Conservation (phyloP, 2,888 invertebrate genomes). For the Branchipolynoe longqiensis region DNA sequence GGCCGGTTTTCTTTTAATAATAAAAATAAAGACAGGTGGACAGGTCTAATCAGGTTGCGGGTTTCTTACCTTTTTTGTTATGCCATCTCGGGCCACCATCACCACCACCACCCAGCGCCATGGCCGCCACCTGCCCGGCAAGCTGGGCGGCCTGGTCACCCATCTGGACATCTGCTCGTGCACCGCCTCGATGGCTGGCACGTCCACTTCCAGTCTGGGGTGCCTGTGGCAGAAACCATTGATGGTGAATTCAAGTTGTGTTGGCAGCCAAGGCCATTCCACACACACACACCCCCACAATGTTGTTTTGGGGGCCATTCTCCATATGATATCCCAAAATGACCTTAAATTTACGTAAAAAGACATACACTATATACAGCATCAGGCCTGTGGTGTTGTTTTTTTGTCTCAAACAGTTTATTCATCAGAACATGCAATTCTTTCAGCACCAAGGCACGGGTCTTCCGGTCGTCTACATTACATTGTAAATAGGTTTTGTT, state of each 20-base stretch:
- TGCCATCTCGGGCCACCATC: too few species aligned
- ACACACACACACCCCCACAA: too few species aligned
- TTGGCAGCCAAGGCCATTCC: not conserved
- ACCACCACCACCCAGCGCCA: constrained; percentile 68
- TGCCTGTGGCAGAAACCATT: not conserved
- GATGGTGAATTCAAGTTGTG: not conserved
- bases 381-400: not conserved
- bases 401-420: too few species aligned
- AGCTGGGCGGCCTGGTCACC: constrained; percentile 65
- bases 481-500: too few species aligned
- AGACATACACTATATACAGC: not conserved
- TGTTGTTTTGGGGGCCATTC: not conserved
- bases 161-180: constrained; percentile 70
- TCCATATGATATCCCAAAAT: not conserved
- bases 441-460: too few species aligned
- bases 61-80: too few species aligned
- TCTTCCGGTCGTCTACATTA: too few species aligned
- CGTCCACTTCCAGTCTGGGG: constrained; percentile 71
- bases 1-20: too few species aligned
- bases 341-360: not conserved
- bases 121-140: constrained; percentile 68
- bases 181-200: constrained; percentile 75
- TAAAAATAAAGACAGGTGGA: too few species aligned
- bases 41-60: too few species aligned
- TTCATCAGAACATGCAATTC: too few species aligned